Evolutionary conservation across 2,888 invertebrate genomes (phyloP), one percentile per base, ranked within the genome.

Genomic region (Rhamnusium bicolor): DNA sequence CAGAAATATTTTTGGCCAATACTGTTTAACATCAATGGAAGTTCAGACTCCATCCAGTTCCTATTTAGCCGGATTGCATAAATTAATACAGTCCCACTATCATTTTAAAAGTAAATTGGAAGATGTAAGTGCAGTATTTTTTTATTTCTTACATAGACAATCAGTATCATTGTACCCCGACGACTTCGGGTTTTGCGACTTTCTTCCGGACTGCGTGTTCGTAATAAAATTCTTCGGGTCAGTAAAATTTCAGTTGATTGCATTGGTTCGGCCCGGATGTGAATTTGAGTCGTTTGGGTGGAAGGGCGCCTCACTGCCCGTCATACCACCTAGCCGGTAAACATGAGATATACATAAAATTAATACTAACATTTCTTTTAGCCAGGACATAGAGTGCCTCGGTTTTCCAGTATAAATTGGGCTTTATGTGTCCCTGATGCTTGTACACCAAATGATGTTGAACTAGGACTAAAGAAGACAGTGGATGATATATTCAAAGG

Each of bases 301-400:
- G n/a, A n/a, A n/a, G n/a, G n/a, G n/a, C n/a, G n/a, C n/a, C n/a
- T n/a, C n/a, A n/a, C n/a, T n/a, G n/a, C n/a, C n/a, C n/a, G n/a
- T n/a, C n/a, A n/a, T n/a, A n/a, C n/a, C n/a, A n/a, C n/a, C n/a
- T n/a, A n/a, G n/a, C n/a, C n/a, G n/a, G n/a, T n/a, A 29, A 29
- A 29, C 8, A 29, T 6, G 7, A 29, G 5, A 29, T 6, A 8
- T 29, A 29, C 29, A 29, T 12, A 1, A 1, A 40, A 40, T 40
- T n/a, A 1, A n/a, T n/a, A 32, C 1, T 32, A 24, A 24, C 2
- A 24, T 1, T 47, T 49, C 51, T 87, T 88, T 63, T 81, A 94
- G 93, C 92, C 93, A 54, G 93, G 93, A 5, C 93, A 94, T 85
- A 89, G 93, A 74, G 92, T 93, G 6, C 93, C 93, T 0, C 89